A percentile compares a stretch with the other conserved stretches of the same genome.
phyloP scores from a whole-genome alignment of 2,888 invertebrate genomes.

The Laothoe populi region DNA sequence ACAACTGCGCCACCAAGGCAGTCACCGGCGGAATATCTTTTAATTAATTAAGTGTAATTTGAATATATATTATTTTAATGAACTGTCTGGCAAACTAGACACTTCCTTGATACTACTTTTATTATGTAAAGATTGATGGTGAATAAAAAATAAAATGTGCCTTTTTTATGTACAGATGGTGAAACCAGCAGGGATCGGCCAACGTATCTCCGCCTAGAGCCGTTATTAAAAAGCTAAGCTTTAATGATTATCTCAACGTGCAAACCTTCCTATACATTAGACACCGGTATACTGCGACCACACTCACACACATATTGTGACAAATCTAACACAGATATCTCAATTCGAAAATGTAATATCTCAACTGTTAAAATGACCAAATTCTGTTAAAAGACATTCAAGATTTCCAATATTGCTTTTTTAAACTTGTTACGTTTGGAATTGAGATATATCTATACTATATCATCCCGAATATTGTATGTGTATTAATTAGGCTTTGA shows the following conservation, averaged over 20 bases:
- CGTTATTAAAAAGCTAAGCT: conserved; percentile 26
- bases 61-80: too few species aligned
- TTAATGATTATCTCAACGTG: conserved; percentile 24
- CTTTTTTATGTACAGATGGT: background rate
- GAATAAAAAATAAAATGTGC: background rate
- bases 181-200: background rate
- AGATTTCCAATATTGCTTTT: background rate
- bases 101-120: too few species aligned
- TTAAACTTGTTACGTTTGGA: background rate
- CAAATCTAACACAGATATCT: background rate
- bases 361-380: background rate
- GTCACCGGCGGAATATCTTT: too few species aligned
- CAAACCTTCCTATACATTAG: conserved; percentile 12
- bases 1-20: too few species aligned
- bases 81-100: too few species aligned
- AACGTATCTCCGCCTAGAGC: background rate
- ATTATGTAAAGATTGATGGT: too few species aligned
- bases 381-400: background rate
- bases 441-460: too few species aligned
- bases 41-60: too few species aligned
- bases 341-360: background rate
- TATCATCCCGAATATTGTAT: background rate
- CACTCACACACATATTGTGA: background rate
- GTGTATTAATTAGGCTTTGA: too few species aligned
- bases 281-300: background rate